phyloP scores from a whole-genome alignment of 2,797 vertebrate genomes.

The Pitangus sulphuratus region DNA sequence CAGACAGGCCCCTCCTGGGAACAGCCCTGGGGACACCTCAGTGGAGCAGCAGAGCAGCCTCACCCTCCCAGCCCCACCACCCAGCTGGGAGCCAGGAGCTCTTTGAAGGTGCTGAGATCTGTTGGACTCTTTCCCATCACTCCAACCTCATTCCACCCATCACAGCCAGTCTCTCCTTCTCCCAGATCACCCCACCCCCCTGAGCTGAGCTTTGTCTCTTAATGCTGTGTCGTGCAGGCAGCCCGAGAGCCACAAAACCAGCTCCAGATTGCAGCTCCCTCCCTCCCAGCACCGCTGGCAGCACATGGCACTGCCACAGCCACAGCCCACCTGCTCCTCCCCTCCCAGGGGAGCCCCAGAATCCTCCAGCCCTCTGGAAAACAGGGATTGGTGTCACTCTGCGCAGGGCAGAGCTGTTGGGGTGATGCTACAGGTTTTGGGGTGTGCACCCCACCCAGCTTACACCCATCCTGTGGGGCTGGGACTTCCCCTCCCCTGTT shows the following conservation, averaged over 20 bases:
- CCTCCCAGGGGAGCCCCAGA: neutral
- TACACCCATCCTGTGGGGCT: fast-evolving
- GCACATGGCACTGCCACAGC: neutral
- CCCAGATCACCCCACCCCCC: neutral
- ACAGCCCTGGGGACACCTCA: neutral
- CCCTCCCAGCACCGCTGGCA: neutral
- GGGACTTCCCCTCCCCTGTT: neutral
- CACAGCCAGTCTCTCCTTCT: neutral
- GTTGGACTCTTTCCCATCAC: neutral
- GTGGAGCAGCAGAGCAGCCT: neutral
- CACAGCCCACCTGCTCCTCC: neutral
- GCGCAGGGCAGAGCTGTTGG: neutral
- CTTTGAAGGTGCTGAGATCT: neutral
- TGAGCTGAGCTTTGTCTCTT: neutral
- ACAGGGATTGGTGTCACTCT: fast-evolving
- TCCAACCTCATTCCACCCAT: neutral
- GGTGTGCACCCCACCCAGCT: neutral
- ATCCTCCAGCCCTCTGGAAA: neutral
- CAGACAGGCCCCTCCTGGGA: neutral
- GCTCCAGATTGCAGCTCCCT: neutral
- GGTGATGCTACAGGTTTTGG: neutral
- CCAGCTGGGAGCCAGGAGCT: neutral
- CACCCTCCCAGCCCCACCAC: neutral
- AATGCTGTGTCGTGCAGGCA: neutral
- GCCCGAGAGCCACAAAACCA: neutral